Conservation (phyloP, 2,888 invertebrate genomes). For the Erpobdella octoculata region DNA sequence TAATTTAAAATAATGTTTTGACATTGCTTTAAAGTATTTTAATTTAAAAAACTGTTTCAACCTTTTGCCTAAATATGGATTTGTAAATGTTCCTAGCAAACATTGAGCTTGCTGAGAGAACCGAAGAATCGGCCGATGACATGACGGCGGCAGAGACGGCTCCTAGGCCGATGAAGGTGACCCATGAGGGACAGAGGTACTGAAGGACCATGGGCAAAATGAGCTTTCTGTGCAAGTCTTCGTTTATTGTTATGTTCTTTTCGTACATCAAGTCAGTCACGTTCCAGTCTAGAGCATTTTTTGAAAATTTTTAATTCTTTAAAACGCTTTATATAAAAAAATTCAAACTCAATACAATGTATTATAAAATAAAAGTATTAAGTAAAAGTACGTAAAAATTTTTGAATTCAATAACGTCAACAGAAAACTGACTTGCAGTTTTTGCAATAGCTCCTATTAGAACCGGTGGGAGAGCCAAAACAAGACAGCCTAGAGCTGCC, state of each 20-base stretch:
- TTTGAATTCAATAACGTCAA: no score
- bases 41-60: no score
- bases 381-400: no score
- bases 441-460: conserved; percentile 93
- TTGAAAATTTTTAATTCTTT: background rate
- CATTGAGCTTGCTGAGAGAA: conserved; percentile 95
- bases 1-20: no score
- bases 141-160: conserved; percentile 98
- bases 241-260: conserved; percentile 50
- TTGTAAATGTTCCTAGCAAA: conserved; percentile 97
- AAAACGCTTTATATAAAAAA: background rate
- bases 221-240: conserved; percentile 63
- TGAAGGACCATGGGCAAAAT: conserved; percentile 93
- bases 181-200: conserved; percentile 86
- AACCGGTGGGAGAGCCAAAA: conserved; percentile 94
- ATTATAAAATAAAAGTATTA: background rate
- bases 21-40: no score
- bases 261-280: conserved; percentile 68
- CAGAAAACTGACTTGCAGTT: conserved; percentile 66
- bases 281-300: conserved; percentile 73
- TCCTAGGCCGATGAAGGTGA: conserved; percentile 93
- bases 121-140: conserved; percentile 97
- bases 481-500: conserved; percentile 85
- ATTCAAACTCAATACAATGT: background rate
- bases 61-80: conserved; percentile 85